These are phyloP conservation scores for Mellilla xanthometata DNA, from an alignment of 2,888 invertebrate species.

Conservation along the genomic window DNA sequence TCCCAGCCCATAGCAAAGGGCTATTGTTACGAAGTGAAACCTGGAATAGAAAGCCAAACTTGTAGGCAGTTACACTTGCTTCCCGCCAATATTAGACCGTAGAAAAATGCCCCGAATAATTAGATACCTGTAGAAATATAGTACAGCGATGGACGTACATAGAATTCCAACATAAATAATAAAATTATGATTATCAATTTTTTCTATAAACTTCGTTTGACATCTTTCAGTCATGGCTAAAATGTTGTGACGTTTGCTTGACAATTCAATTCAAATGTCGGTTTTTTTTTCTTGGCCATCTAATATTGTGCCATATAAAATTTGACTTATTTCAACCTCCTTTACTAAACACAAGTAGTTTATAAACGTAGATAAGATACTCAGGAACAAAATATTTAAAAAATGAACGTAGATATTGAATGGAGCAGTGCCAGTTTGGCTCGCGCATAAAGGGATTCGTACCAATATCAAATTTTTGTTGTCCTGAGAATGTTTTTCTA, in stretches of 20 bases:
- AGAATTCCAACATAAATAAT: slow-evolving; percentile 69
- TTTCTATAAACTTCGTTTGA: slow-evolving; percentile 73
- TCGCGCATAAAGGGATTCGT: too few relatives aligned
- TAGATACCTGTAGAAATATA: slow-evolving; percentile 70
- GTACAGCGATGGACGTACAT: slow-evolving; percentile 59
- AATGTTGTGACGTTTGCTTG: slow-evolving; percentile 54
- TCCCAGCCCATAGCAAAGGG: slow-evolving; percentile 74
- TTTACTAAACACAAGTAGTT: too few relatives aligned
- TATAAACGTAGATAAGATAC: too few relatives aligned
- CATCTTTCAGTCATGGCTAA: slow-evolving; percentile 80
- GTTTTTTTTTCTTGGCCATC: too few relatives aligned
- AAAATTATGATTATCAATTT: slow-evolving; percentile 74
- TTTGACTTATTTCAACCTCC: too few relatives aligned
- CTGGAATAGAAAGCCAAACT: slow-evolving; percentile 55
- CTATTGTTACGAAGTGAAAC: slow-evolving; percentile 72
- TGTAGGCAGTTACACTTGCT: slow-evolving; percentile 39
- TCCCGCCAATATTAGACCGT: slow-evolving; percentile 21
- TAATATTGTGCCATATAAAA: too few relatives aligned
- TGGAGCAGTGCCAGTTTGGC: too few relatives aligned
- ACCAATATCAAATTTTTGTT: too few relatives aligned
- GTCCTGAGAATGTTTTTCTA: too few relatives aligned
- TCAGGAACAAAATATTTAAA: too few relatives aligned
- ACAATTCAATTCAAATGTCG: slow-evolving; percentile 17
- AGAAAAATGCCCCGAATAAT: slow-evolving; percentile 23
- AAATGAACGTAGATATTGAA: too few relatives aligned